phyloP scores from a whole-genome alignment of 2,113 vertebrate species.

The Donacobius atricapilla region DNA sequence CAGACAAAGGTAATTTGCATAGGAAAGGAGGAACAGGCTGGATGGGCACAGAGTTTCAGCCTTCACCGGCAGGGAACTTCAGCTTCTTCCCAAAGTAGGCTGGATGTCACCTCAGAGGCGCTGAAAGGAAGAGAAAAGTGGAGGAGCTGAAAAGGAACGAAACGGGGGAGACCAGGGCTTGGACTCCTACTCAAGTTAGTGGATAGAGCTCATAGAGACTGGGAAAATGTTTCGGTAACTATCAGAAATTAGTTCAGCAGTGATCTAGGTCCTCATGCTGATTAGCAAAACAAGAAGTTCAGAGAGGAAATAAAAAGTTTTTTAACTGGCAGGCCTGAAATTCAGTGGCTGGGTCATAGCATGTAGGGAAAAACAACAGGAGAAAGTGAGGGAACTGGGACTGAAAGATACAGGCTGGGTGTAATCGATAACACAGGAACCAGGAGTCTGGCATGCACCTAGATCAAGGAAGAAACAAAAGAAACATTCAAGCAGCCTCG shows the following conservation, averaged over 20 bases:
- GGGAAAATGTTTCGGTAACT: not conserved
- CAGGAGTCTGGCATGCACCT: not conserved
- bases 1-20: constrained; percentile 30
- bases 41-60: constrained; percentile 10
- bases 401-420: not conserved
- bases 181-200: not conserved
- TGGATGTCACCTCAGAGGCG: not conserved
- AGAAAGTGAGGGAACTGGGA: not conserved
- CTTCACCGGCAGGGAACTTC: not conserved
- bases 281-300: not conserved
- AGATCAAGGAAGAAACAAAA: not conserved
- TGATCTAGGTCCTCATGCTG: not conserved
- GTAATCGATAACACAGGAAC: not conserved
- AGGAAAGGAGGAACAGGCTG: not conserved
- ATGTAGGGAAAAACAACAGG: not conserved
- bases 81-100: not conserved
- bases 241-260: not conserved
- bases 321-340: not conserved
- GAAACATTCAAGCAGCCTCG: not conserved
- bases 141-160: not conserved
- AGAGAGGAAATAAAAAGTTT: not conserved
- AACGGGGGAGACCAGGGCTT: not conserved
- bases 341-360: not conserved
- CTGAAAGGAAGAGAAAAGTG: not conserved
- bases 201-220: not conserved